A percentile compares a stretch with the other conserved stretches of the same genome.
phyloP scores from a whole-genome alignment of 2,888 invertebrate genomes.

The Drosophila vallismaia region DNA sequence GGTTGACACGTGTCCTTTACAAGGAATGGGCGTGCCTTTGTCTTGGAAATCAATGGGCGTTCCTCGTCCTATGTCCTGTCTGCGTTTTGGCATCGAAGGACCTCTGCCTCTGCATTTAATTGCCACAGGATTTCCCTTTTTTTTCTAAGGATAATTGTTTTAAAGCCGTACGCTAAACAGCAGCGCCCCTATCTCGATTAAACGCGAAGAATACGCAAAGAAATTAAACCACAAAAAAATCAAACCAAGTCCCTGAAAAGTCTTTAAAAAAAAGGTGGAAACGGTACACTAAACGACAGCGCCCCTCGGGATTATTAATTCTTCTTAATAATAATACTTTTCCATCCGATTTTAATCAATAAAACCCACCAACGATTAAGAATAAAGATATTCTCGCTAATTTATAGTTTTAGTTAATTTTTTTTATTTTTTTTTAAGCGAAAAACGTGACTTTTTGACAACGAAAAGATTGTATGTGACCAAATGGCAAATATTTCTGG shows the following conservation, averaged over 20 bases:
- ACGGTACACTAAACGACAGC: no score
- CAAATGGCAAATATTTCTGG: conserved; percentile 59
- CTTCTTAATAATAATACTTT: no score
- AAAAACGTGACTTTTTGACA: conserved; percentile 60
- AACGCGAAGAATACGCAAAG: no score
- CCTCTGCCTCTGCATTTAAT: conserved; percentile 36
- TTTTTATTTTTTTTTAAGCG: background rate
- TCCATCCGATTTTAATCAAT: no score
- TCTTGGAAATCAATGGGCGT: background rate
- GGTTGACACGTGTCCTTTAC: conserved; percentile 42
- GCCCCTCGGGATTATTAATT: no score
- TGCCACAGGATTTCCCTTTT: conserved; percentile 11
- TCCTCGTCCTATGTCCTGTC: conserved; percentile 28
- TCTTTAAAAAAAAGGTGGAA: no score
- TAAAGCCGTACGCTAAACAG: background rate
- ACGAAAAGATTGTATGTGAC: conserved; percentile 62
- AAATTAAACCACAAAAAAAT: no score
- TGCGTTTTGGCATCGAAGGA: conserved; percentile 35
- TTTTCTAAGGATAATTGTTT: background rate
- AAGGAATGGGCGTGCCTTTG: conserved; percentile 27
- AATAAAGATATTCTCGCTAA: background rate
- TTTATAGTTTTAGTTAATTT: background rate
- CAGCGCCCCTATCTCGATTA: no score
- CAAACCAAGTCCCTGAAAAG: no score
- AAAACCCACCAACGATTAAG: no score